Evolutionary conservation across 1,140 invertebrate species (phyloP), one percentile per base, ranked within the genome.

Genomic region (Drosophila rhopaloa): DNA sequence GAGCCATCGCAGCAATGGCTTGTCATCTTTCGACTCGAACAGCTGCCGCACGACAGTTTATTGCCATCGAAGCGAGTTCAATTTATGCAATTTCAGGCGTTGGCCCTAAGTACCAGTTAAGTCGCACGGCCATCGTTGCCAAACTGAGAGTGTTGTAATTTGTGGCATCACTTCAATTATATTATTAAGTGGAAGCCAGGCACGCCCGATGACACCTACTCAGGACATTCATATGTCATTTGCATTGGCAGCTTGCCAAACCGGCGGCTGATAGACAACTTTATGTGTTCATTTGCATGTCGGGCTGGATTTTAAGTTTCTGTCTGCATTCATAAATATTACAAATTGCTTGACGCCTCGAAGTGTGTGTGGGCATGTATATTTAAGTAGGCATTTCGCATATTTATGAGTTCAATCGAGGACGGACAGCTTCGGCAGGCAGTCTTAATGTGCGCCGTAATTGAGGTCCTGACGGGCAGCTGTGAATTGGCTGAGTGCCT

Each of bases 141-240:
- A 43, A 71, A 51, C 54, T 62, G 46, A 56, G 38, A 63, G 51
- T 62, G 75, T 73, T 55, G 27, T 62, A 79, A 73, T 56, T 76
- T 85, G 74, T 81, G 74, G 68, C 74, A 86, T 81, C 86, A 86
- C 84, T 81, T 86, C 67, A 81, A 81, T 78, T 70, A 86, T 79
- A 62, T 62, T 62, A 71, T 86, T 51, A 82, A 79, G 57, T 74
- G 74, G 57, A 63, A 77, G 56, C 68, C 79, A 63, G 50, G 43
- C 63, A 60, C 37, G 58, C 59, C 48, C 43, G 32, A n/a, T 44
- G 55, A 76, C 51, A 81, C 66, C 53, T 60, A 54, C 43, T 60
- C 50, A 60, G 57, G 43, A 57, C 68, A 63, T 50, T 63, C 72
- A 67, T 63, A 76, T 66, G 48, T 44, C 60, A 65, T 75, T 75